Base-by-base conservation (phyloP, 2,888 invertebrate genomes). In the Carabus problematicus region DNA sequence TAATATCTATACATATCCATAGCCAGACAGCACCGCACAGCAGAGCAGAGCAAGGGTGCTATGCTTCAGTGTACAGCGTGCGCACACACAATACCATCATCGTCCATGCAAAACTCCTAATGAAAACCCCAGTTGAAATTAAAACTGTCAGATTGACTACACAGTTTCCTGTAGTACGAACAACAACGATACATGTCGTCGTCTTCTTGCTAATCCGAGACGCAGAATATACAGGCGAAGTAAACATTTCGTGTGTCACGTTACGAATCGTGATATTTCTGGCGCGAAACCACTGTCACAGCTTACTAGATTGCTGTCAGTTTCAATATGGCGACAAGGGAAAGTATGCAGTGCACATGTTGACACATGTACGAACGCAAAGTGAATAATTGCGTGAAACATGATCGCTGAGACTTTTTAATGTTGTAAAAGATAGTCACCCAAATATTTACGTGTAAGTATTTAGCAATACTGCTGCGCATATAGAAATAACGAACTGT, bases 131-230 rank as follows among this genome's bases (percentile, higher is more conserved):
- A 60, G 60, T 14, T 39, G 60, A 60, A 67, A 67, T 67, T 59
- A 67, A 67, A 67, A 67, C 49, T 67, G 67, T 67, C 67, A 67
- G 59, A 67, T 60, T 67, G 67, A 52, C 56, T 67, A 67, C 47
- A 49, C 47, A 49, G 56, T 63, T 63, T 54, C 54, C 52, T 41
- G 42, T 43, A 59, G n/a, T 41, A 54, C 52, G 40, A 41, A 41
- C 54, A 47, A 16, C 19, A 52, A 9, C n/a, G 16, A 11, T 7
- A 14, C 18, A 14, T 52, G 52, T 52, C 19, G 16, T 14, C 16
- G 9, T 18, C 52, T 52, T 52, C 14, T 14, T 52, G 52, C 14
- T 52, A 52, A 52, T 52, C 4, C 19, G 14, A 18, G 52, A 16
- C 18, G 9, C 52, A 52, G 3, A 14, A 16, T 52, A 19, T 12